Base-by-base conservation (phyloP, 2,888 invertebrate species). In the Saturnia pavonia region DNA sequence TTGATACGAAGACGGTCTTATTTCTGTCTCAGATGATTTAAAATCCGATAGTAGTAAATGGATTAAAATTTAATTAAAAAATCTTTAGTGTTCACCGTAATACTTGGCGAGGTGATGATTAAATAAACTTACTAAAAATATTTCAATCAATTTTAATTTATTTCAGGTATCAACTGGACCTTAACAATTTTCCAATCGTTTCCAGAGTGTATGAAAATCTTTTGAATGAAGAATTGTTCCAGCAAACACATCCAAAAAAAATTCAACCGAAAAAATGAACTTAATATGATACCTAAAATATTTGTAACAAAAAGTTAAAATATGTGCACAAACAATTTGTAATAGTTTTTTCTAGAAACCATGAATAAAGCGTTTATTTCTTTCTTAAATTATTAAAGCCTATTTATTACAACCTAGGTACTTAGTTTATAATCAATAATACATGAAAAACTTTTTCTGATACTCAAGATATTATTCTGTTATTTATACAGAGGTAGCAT, bases 101-200 rank as follows among this genome's bases (percentile, higher is more conserved):
- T 48, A 48, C 48, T 48, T 48, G 19, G 19, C 16, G 0, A 19
- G 16, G 48, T 48, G 19, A 48, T 19, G 48, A 48, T 48, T 48
- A 19, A 48, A 6, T 0, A 45, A 45, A 3, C 16, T 0, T 16
- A 16, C 11, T 27, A 69, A 4, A 51, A 51, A 8, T n/a, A n/a
- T n/a, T 54, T 54, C 19, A n/a, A 54, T 7, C 54, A 12, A 27
- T 60, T 27, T 14, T 60, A 25, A 27, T 70, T 42, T 54, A 70
- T 91, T 88, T 48, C 88, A 94, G 94, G 72, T 83, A 86, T 73
- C 79, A 85, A 68, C 72, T 92, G 72, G 85, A 86, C 72, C 77
- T 91, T 51, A 76, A 73, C 65, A 85, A 87, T 69, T 92, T 87
- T 74, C 88, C 89, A 22, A 90, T 82, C 19, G 76, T 91, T 45